Base-by-base conservation (phyloP, 1,140 invertebrate species). In the Batillaria attramentaria region DNA sequence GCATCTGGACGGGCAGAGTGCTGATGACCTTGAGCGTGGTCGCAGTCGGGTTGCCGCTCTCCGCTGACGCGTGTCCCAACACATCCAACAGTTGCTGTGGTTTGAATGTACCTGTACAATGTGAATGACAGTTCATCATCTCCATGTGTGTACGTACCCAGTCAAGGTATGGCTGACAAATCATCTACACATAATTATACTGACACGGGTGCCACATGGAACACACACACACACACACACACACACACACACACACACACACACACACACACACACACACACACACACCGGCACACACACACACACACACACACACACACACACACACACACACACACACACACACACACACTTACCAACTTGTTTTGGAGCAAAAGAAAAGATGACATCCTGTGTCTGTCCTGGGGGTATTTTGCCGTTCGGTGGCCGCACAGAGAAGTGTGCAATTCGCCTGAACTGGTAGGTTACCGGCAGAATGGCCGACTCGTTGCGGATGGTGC, bases 281-380 rank as follows among this genome's bases (percentile, higher is more conserved):
- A n/a, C n/a, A n/a, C n/a, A n/a, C n/a, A n/a, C n/a, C n/a, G n/a
- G n/a, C n/a, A n/a, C n/a, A n/a, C n/a, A n/a, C n/a, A n/a, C n/a
- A n/a, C n/a, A n/a, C n/a, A n/a, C n/a, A n/a, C n/a, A n/a, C n/a
- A n/a, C n/a, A n/a, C n/a, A n/a, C 0, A 54, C 16, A 10, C 8
- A 62, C 60, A 62, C 3, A n/a, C 20, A 60, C 16, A 4, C 24
- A 74, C 4, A 33, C 42, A 43, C 13, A 57, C 20, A 60, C 18
- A 62, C 41, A 35, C 3, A 42, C 35, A 72, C n/a, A 50, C n/a
- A 85, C 84, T 68, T 79, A 91, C 89, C 90, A 77, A 84, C 87
- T 88, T 91, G 90, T 80, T 89, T 90, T 60, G 90, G 90, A 13
- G 84, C 79, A 83, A 91, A 91, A 37, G 88, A 87, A 75, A 91